Percentiles rank a stretch among this genome's conserved stretches.
These are phyloP conservation scores for Cylloceria caligata DNA, from an alignment of 2,888 invertebrate species.

Conservation along the genomic window DNA sequence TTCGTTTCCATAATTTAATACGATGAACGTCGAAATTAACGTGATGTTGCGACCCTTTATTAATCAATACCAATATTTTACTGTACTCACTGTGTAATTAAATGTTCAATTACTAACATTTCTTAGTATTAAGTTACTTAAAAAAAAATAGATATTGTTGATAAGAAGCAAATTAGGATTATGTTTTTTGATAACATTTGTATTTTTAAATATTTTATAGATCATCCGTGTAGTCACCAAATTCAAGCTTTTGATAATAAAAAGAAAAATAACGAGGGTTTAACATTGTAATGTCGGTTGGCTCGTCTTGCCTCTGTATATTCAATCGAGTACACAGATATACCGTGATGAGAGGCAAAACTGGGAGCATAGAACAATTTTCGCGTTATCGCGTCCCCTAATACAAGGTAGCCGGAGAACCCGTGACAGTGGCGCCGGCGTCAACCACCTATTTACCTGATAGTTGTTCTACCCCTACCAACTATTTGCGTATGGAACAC, in stretches of 20 bases:
- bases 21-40: too few relatives aligned
- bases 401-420: slow-evolving; percentile 28
- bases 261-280: not conserved
- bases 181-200: too few relatives aligned
- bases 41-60: too few relatives aligned
- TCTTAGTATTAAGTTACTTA: too few relatives aligned
- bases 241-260: not conserved
- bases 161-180: too few relatives aligned
- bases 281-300: not conserved
- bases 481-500: slow-evolving; percentile 69
- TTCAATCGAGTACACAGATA: slow-evolving; percentile 7
- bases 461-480: slow-evolving; percentile 58
- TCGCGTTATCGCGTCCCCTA: slow-evolving; percentile 24
- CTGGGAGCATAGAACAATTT: slow-evolving; percentile 29
- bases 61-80: too few relatives aligned
- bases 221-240: too few relatives aligned
- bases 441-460: slow-evolving; percentile 65
- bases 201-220: too few relatives aligned
- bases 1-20: too few relatives aligned
- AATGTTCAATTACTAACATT: too few relatives aligned
- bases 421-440: slow-evolving; percentile 5
- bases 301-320: not conserved
- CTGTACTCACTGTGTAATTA: too few relatives aligned
- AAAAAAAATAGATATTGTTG: too few relatives aligned
- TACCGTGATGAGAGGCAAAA: not conserved